Evolutionary conservation across 2,888 invertebrate species (phyloP).

Genomic region (Tachystola acroxantha): DNA sequence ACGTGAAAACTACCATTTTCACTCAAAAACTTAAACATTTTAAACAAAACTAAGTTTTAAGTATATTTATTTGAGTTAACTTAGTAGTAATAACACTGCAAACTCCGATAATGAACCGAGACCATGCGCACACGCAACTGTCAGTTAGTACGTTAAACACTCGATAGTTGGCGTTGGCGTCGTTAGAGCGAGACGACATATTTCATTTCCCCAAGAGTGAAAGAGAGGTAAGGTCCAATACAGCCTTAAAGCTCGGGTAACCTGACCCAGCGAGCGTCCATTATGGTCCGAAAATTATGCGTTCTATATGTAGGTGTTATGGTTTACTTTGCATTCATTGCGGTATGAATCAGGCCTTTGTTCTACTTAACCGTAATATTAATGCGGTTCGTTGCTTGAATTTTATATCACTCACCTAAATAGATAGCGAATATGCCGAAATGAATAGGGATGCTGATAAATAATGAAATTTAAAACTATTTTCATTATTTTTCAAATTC

Average conservation of each 20-base stretch:
- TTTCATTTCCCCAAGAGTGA: conserved; percentile 10
- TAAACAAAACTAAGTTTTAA: conserved; percentile 8
- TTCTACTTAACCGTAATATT: neutral
- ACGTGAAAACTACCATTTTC: conserved; percentile 17
- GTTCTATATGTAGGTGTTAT: conserved; percentile 28
- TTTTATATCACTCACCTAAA: too few relatives aligned
- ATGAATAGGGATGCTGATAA: too few relatives aligned
- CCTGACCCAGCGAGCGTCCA: conserved; percentile 24
- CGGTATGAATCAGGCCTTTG: conserved; percentile 21
- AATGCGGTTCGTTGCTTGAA: too few relatives aligned
- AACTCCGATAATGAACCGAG: conserved; percentile 43
- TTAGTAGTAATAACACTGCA: conserved; percentile 19
- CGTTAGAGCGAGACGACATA: conserved; percentile 29
- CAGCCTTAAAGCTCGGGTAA: conserved; percentile 47
- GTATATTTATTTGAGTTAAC: conserved; percentile 15
- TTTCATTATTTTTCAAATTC: too few relatives aligned
- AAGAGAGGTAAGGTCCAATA: conserved; percentile 23
- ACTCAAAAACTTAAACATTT: conserved; percentile 8
- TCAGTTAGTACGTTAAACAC: conserved; percentile 47
- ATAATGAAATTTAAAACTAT: too few relatives aligned
- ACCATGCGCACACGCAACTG: conserved; percentile 66
- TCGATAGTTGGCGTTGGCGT: conserved; percentile 54
- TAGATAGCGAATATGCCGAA: too few relatives aligned
- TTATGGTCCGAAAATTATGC: conserved; percentile 25
- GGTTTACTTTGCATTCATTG: conserved; percentile 35